These are phyloP conservation scores for Argyra leucocephala DNA, from an alignment of 2,888 invertebrate genomes.

Conservation along the genomic window DNA sequence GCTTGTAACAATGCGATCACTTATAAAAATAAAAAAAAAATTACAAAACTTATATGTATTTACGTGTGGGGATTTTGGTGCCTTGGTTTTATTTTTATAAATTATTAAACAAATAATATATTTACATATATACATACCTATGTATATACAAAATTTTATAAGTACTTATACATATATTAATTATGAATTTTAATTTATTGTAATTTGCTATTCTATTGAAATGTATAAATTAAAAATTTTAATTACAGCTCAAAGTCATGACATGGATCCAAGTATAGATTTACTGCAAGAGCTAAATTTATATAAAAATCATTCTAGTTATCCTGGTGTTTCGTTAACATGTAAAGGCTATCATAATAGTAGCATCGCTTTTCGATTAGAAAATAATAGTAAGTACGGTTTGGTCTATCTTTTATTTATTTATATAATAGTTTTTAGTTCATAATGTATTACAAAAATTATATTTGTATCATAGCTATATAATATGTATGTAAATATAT, in stretches of 20 bases:
- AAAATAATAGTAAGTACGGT: constrained; percentile 18
- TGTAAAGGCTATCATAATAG: constrained; percentile 37
- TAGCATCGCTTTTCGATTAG: constrained; percentile 23
- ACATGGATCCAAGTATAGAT: constrained; percentile 55
- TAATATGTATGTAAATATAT: background rate
- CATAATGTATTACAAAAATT: background rate
- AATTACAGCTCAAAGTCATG: constrained; percentile 4
- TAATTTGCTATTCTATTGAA: too few relatives aligned
- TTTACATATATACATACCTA: background rate
- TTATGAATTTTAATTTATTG: too few relatives aligned
- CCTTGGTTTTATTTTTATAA: background rate
- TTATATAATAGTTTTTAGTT: background rate
- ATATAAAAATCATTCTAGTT: constrained; percentile 64
- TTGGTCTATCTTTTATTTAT: background rate
- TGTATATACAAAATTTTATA: background rate
- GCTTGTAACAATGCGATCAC: constrained; percentile 3
- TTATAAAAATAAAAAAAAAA: background rate
- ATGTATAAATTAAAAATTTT: background rate
- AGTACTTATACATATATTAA: background rate
- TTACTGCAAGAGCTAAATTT: constrained; percentile 69
- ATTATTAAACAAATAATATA: background rate
- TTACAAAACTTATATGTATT: background rate
- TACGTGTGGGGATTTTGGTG: background rate
- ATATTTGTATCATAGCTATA: background rate
- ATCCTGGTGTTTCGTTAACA: constrained; percentile 55